Base-by-base conservation (phyloP, 2,113 vertebrate species). In the Bos javanicus region DNA sequence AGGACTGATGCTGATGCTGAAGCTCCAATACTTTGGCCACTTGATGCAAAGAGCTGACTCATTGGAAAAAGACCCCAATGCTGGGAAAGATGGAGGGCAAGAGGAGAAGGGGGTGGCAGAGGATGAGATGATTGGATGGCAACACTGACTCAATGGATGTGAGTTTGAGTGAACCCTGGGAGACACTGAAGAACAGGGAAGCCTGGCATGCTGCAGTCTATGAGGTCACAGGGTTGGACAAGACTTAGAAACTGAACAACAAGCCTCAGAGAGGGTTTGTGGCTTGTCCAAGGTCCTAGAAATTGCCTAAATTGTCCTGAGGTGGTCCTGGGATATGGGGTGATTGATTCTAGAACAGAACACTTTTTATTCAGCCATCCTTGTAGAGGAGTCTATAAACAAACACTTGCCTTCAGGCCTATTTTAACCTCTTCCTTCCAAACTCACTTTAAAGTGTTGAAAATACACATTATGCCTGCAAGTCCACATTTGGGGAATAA, bases 171-270 rank as follows among this genome's bases (percentile, higher is more conserved):
- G 39, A 76, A 76, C 23, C 39, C 67, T 74, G 36, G 6, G 39
- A 26, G 36, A 76, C 12, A 43, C 36, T 76, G 36, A 43, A 25
- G 36, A 25, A 76, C 6, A 76, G 71, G 71, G 71, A 26, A 76
- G 11, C 21, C 39, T 39, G 71, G 23, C 36, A 4, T 43, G 71
- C 71, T 76, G 36, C 36, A 76, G 71, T 25, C 23, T 39, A 43
- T 43, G 71, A 9, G 12, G 23, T 76, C 39, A 4, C 43, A 76
- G 36, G 12, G 23, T 2, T 14, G 23, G 71, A 76, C 36, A 26
- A 0, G 7, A 26, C 5, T 26, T 43, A 76, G 23, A 39, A 43
- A 43, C 39, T 26, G 71, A 76, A 14, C n/a, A 67, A 11, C 10
- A 76, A 87, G 74, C 26, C 54, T 90, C 46, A 2, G 60, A 25